A percentile compares a stretch with the other conserved stretches of the same genome.
These are phyloP conservation scores for Euglossa dilemma DNA, from an alignment of 1,140 invertebrate species.

Conservation along the genomic window DNA sequence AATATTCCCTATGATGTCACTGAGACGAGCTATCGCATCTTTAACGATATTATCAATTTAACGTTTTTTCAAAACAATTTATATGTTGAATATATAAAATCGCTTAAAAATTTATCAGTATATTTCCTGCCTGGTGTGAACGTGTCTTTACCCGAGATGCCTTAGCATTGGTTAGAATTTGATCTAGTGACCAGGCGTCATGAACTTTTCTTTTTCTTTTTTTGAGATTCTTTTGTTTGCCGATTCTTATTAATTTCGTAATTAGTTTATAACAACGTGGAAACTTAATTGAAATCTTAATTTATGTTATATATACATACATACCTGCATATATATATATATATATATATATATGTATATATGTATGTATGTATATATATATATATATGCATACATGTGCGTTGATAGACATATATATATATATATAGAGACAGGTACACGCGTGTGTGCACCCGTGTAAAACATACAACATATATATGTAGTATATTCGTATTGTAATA, in stretches of 20 bases:
- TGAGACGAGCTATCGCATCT: constrained; percentile 76
- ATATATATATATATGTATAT: neutral
- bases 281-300: neutral
- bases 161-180: constrained; percentile 73
- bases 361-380: no score
- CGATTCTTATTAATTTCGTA: neutral
- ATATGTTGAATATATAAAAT: constrained; percentile 74
- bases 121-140: constrained; percentile 69
- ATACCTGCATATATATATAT: neutral
- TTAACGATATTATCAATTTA: constrained; percentile 72
- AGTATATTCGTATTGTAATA: neutral
- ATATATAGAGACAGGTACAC: no score
- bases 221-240: neutral
- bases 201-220: neutral
- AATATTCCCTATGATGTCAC: constrained; percentile 76
- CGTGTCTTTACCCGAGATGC: constrained; percentile 70
- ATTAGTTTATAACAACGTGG: neutral
- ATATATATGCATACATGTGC: neutral
- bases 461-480: no score
- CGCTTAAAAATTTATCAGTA: constrained; percentile 71
- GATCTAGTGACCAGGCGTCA: neutral
- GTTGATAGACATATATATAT: no score
- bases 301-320: neutral
- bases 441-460: no score
- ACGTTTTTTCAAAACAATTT: constrained; percentile 71